phyloP scores from a whole-genome alignment of 2,113 vertebrate species.

The Hippoglossus stenolepis region DNA sequence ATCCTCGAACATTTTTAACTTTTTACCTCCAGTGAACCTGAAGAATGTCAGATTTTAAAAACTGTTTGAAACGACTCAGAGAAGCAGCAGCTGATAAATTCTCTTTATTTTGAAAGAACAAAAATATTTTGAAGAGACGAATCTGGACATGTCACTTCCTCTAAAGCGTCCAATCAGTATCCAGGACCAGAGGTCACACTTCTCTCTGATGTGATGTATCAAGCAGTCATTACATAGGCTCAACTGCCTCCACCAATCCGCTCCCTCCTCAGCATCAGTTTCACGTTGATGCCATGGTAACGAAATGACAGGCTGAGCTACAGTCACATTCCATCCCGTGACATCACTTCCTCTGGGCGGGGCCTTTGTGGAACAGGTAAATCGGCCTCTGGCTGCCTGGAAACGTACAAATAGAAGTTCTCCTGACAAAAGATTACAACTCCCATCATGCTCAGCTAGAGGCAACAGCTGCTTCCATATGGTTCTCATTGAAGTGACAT shows the following conservation, averaged over 20 bases:
- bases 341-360: slow-evolving; percentile 72
- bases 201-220: neutral
- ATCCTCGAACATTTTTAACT: too few species aligned
- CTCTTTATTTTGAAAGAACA: neutral
- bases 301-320: fast-evolving
- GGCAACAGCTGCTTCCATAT: too few species aligned
- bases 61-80: neutral
- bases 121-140: neutral
- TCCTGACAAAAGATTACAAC: neutral
- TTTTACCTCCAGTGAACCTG: too few species aligned
- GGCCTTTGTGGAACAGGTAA: slow-evolving; percentile 88
- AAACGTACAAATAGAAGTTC: slow-evolving; percentile 8
- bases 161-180: neutral
- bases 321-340: slow-evolving; percentile 39
- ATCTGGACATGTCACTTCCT: slow-evolving; percentile 22
- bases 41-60: too few species aligned
- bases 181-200: neutral
- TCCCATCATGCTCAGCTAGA: too few species aligned
- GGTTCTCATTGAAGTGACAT: neutral
- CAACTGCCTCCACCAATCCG: neutral
- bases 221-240: neutral
- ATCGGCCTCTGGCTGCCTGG: slow-evolving; percentile 85
- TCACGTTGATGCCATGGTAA: neutral
- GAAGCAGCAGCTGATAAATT: neutral
- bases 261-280: neutral